phyloP scores from a whole-genome alignment of 2,888 invertebrate species.

The Lacanobia wlatinum region DNA sequence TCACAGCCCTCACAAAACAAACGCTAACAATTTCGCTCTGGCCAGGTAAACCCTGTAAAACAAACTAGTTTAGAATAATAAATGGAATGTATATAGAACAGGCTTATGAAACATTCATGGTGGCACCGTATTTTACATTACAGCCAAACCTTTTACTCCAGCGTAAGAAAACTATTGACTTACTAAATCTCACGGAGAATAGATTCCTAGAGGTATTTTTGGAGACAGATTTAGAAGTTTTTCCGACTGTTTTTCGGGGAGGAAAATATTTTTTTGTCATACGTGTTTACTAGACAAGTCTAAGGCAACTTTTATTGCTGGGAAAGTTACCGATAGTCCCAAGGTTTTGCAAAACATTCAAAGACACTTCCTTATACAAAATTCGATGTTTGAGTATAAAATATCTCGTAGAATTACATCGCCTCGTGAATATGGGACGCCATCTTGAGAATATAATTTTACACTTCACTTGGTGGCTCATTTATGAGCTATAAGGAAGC shows the following conservation, averaged over 20 bases:
- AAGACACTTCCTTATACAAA: neutral
- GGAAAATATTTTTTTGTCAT: constrained; percentile 12
- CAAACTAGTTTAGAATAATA: constrained; percentile 49
- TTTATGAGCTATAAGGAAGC: constrained; percentile 16
- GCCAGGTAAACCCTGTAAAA: constrained; percentile 16
- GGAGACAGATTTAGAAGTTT: constrained; percentile 28
- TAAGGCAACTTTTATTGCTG: neutral
- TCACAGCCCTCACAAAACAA: constrained; percentile 17
- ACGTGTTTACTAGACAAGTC: constrained; percentile 23
- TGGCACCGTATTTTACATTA: constrained; percentile 32
- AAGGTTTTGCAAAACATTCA: neutral
- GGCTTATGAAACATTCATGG: constrained; percentile 61
- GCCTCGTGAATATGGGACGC: neutral
- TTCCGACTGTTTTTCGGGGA: constrained; percentile 20
- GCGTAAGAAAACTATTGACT: constrained; percentile 45
- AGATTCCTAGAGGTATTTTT: constrained; percentile 29
- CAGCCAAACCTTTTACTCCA: constrained; percentile 34
- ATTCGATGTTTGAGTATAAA: neutral
- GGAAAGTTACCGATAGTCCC: neutral
- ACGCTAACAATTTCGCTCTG: constrained; percentile 10
- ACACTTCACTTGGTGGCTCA: constrained; percentile 25
- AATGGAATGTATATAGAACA: constrained; percentile 43
- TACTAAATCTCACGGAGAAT: constrained; percentile 31
- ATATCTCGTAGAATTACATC: constrained; percentile 10
- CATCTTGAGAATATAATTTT: constrained; percentile 22